Base-by-base conservation (phyloP, 2,888 invertebrate genomes). In the Anaspis maculata region DNA sequence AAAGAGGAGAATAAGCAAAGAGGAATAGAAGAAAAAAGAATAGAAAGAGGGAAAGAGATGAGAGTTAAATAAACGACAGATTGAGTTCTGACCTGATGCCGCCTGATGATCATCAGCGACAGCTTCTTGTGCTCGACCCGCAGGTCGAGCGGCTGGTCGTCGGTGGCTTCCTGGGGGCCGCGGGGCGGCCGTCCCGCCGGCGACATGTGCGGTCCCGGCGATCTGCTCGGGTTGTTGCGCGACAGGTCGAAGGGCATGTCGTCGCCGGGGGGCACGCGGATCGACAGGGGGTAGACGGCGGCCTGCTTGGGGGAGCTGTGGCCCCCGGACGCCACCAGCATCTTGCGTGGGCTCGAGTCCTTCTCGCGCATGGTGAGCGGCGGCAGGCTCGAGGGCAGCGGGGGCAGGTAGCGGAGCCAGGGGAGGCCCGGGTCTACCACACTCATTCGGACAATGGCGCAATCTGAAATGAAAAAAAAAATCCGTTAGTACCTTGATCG, bases 291-390 rank as follows among this genome's bases (percentile, higher is more conserved):
- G 62, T 81, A 82, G 44, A 81, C 78, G 48, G 81, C 77, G 44
- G 79, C 82, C 62, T 81, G 82, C 62, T 82, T 82, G 36, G 82
- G 82, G 56, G 80, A 81, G 48, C 71, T 71, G 59, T 74, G 73
- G 32, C 75, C 74, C 45, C 66, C 69, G 59, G 73, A 54, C 7
- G 64, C 62, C 32, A 69, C 63, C 62, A 81, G 72, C 81, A 87
- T 86, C 74, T 88, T 88, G 69, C 87, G 77, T 65, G 88, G 89
- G 64, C 86, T 85, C 66, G 87, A 83, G 74, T 89, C 87, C 72
- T 90, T 89, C 74, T 89, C 89, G 74, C 89, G 78, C 82, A 83
- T 83, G 65, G 74, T 83, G 74, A 76, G 71, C 6, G 59, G 58
- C 6, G 59, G 58, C 43, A 58, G 62, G 56, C 66, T 62, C 54